Percentiles rank a stretch among this genome's conserved stretches.
phyloP scores from a whole-genome alignment of 2,888 invertebrate species.

The Mycalesis mineus region DNA sequence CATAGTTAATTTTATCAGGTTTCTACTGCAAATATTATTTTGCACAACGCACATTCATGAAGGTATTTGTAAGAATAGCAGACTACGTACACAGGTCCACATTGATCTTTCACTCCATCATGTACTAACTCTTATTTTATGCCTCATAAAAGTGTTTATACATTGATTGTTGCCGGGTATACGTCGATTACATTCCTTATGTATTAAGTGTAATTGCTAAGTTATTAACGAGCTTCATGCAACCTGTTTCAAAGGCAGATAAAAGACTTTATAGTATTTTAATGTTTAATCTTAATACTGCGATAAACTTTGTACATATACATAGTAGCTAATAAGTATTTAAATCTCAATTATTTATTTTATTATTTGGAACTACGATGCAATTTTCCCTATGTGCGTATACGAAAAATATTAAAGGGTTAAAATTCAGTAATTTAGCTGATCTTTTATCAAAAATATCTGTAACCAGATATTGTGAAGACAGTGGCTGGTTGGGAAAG shows the following conservation, averaged over 20 bases:
- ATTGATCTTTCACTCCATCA: not conserved
- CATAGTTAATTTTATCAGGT: not conserved
- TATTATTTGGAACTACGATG: no score
- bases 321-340: no score
- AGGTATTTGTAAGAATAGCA: not conserved
- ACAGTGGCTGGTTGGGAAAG: no score
- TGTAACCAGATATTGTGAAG: no score
- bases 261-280: no score
- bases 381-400: no score
- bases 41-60: not conserved
- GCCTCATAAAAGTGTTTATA: not conserved
- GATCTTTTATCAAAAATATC: no score
- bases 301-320: no score
- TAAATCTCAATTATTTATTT: no score
- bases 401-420: no score
- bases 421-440: no score
- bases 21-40: conserved; percentile 25
- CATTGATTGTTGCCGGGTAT: not conserved
- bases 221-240: not conserved
- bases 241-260: not conserved
- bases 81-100: not conserved
- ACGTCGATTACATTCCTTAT: not conserved
- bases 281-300: not conserved
- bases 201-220: not conserved
- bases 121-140: not conserved